Conservation (phyloP, 2,113 vertebrate genomes). For the Euleptes europaea region DNA sequence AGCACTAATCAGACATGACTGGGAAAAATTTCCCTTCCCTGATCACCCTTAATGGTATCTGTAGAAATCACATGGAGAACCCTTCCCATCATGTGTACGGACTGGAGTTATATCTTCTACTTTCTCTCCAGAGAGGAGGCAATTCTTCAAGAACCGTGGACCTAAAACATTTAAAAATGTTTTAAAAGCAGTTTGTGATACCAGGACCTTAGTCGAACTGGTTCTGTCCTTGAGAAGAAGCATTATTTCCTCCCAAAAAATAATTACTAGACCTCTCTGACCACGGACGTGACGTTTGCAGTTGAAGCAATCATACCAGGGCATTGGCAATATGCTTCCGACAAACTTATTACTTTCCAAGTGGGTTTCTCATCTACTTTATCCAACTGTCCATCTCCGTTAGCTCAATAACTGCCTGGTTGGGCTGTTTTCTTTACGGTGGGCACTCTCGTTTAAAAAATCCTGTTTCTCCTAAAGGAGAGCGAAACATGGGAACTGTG, state of each 20-base stretch:
- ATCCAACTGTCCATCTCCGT: not conserved
- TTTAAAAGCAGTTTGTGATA: not conserved
- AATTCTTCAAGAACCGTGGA: too few relatives aligned
- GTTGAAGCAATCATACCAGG: not conserved
- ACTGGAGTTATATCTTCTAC: too few relatives aligned
- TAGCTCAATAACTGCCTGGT: not conserved
- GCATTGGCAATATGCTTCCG: not conserved
- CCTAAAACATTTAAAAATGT: not conserved
- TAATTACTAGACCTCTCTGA: slow-evolving; percentile 7
- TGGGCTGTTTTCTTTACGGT: not conserved
- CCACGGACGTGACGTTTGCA: not conserved
- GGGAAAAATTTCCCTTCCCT: too few relatives aligned
- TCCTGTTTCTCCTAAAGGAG: slow-evolving; percentile 19
- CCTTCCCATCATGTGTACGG: too few relatives aligned
- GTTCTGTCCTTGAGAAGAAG: not conserved
- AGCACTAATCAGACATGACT: too few relatives aligned
- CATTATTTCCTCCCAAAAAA: slow-evolving; percentile 3
- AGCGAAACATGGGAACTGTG: slow-evolving; percentile 25
- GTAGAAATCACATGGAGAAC: too few relatives aligned
- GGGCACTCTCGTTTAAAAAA: not conserved
- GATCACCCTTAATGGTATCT: too few relatives aligned
- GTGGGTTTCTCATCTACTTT: slow-evolving; percentile 22
- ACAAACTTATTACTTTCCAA: not conserved
- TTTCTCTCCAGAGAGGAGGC: too few relatives aligned
- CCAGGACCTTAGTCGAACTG: not conserved